phyloP scores from a whole-genome alignment of 1,140 invertebrate genomes.

The Ruditapes philippinarum region DNA sequence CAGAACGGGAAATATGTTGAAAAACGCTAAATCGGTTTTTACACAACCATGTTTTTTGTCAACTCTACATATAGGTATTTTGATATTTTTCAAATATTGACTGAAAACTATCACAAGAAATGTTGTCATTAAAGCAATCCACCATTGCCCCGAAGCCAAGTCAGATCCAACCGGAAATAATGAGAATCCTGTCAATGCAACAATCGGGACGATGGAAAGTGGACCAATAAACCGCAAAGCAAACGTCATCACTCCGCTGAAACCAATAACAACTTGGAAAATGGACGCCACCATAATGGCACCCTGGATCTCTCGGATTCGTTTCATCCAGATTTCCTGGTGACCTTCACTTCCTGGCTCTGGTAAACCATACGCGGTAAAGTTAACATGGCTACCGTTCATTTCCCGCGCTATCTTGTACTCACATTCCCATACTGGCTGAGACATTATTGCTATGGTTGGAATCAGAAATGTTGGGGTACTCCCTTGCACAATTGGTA shows the following conservation, averaged over 20 bases:
- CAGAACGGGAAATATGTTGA: too few relatives aligned
- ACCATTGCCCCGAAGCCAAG: conserved; percentile 93
- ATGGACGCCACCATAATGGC: conserved; percentile 81
- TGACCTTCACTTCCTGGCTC: conserved; percentile 8
- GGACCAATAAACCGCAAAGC: conserved; percentile 92
- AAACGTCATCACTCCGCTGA: conserved; percentile 90
- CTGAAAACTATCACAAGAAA: conserved; percentile 93
- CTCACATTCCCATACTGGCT: conserved; percentile 93
- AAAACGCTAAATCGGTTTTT: conserved; percentile 48
- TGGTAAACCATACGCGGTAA: background rate
- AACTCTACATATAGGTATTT: conserved; percentile 88
- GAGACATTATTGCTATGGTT: conserved; percentile 92
- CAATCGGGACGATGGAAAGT: conserved; percentile 93
- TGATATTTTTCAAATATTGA: conserved; percentile 92
- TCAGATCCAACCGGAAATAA: conserved; percentile 92
- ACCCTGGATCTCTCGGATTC: conserved; percentile 74
- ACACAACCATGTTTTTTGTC: background rate
- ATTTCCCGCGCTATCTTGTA: conserved; percentile 2
- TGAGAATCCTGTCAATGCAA: conserved; percentile 93
- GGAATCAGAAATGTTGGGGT: conserved; percentile 94
- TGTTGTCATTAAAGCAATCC: conserved; percentile 93
- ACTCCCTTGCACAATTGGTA: conserved; percentile 91
- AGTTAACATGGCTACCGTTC: background rate
- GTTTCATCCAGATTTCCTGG: background rate
- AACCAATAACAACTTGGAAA: conserved; percentile 84